phyloP scores from a whole-genome alignment of 92 coral and sea anemone species.

The Phymanthus crucifer region DNA sequence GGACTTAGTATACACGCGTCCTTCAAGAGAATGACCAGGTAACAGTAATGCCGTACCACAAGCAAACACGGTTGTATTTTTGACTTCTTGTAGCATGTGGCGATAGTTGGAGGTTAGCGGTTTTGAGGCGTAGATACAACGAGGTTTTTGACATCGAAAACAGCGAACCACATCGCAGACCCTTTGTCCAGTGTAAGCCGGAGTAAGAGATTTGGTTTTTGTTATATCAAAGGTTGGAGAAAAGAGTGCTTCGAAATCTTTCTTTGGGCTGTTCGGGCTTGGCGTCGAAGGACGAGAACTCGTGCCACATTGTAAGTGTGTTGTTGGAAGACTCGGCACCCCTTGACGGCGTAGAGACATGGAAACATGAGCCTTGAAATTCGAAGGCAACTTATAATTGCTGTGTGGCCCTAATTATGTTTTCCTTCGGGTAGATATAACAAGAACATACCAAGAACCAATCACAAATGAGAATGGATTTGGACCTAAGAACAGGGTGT shows the following conservation, averaged over 20 bases:
- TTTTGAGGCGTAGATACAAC: constrained; percentile 64
- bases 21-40: constrained; percentile 55
- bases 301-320: neutral
- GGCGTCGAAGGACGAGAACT: neutral
- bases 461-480: neutral
- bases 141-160: constrained; percentile 74
- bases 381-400: neutral
- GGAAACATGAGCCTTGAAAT: neutral
- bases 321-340: neutral
- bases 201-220: constrained; percentile 10
- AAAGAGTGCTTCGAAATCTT: neutral
- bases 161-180: constrained; percentile 57
- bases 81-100: constrained; percentile 45
- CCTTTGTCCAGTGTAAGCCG: constrained; percentile 55
- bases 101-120: constrained; percentile 49
- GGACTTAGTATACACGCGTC: constrained; percentile 47
- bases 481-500: neutral
- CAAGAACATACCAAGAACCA: neutral
- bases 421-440: neutral
- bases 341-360: neutral
- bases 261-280: neutral
- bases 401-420: neutral
- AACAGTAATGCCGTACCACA: constrained; percentile 58
- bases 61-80: constrained; percentile 49
- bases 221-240: neutral